phyloP scores from a whole-genome alignment of 2,888 invertebrate species.

The Cinara cedri region DNA sequence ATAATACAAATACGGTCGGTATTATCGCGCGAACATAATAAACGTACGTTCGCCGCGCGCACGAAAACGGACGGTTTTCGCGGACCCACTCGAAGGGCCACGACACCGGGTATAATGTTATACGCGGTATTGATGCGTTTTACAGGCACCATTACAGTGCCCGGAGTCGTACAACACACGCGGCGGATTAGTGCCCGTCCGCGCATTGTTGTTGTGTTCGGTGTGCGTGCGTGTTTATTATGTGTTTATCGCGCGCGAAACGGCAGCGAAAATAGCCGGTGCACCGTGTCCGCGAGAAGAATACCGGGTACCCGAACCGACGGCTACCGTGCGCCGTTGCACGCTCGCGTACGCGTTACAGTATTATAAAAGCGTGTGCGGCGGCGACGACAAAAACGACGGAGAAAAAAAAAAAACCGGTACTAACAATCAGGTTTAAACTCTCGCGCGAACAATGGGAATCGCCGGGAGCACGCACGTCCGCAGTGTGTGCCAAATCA shows the following conservation, averaged over 20 bases:
- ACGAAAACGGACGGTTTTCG: background rate
- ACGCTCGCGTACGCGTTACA: background rate
- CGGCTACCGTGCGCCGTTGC: background rate
- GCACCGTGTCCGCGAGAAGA: background rate
- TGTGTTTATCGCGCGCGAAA: slow-evolving; percentile 11
- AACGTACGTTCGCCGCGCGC: background rate
- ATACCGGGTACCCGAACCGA: background rate
- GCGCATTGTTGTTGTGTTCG: no score
- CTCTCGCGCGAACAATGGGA: slow-evolving; percentile 17
- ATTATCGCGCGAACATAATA: no score
- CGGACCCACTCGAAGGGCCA: slow-evolving; percentile 20
- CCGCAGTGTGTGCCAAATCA: slow-evolving; percentile 18
- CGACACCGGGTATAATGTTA: no score
- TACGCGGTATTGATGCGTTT: no score
- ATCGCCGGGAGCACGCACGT: background rate
- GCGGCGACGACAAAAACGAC: background rate
- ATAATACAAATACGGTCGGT: no score
- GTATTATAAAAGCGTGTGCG: background rate
- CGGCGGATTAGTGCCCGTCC: slow-evolving; percentile 33
- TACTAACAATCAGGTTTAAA: slow-evolving; percentile 24
- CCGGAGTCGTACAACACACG: background rate
- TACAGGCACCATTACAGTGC: no score
- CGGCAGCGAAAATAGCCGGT: background rate
- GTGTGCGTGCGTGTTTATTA: background rate
- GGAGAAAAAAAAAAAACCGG: background rate